phyloP scores from a whole-genome alignment of 1,140 invertebrate genomes.

The Macrobrachium rosenbergii region DNA sequence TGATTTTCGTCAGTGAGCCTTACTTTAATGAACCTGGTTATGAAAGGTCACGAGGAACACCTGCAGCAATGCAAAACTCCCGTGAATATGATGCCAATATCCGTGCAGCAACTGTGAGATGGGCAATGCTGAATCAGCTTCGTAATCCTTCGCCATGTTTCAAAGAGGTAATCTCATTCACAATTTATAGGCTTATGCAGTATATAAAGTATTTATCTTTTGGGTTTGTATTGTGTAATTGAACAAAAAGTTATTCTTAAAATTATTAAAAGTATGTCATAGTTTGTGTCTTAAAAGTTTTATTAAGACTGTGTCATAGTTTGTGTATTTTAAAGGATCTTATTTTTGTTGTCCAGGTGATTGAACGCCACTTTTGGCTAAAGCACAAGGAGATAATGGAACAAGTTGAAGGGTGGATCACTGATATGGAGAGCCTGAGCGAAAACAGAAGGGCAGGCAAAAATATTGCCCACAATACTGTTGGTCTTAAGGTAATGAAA shows the following conservation, averaged over 20 bases:
- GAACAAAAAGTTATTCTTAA: not conserved
- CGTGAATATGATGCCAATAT: constrained; percentile 97
- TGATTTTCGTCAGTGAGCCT: constrained; percentile 95
- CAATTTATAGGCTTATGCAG: not conserved
- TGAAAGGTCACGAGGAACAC: constrained; percentile 90
- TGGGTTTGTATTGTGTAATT: not conserved
- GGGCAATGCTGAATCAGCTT: constrained; percentile 96
- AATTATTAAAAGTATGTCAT: too few relatives aligned
- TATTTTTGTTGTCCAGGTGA: constrained; percentile 76
- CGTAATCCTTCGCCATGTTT: constrained; percentile 93
- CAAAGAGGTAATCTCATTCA: constrained; percentile 78
- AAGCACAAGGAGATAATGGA: constrained; percentile 91
- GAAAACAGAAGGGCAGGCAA: constrained; percentile 81
- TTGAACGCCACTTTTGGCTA: constrained; percentile 94
- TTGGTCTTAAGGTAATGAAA: constrained; percentile 79
- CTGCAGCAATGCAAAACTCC: constrained; percentile 87
- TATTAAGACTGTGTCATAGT: not conserved
- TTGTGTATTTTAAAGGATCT: not conserved
- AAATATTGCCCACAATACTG: constrained; percentile 81
- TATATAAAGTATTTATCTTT: not conserved
- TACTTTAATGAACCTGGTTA: constrained; percentile 99
- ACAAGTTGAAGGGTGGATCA: constrained; percentile 92
- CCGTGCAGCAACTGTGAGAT: constrained; percentile 93
- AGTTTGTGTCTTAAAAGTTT: too few relatives aligned
- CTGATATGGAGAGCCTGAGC: constrained; percentile 83